Percentiles rank a stretch among this genome's conserved stretches.
phyloP scores from a whole-genome alignment of 2,113 vertebrate species.

The Corydoras sp. region DNA sequence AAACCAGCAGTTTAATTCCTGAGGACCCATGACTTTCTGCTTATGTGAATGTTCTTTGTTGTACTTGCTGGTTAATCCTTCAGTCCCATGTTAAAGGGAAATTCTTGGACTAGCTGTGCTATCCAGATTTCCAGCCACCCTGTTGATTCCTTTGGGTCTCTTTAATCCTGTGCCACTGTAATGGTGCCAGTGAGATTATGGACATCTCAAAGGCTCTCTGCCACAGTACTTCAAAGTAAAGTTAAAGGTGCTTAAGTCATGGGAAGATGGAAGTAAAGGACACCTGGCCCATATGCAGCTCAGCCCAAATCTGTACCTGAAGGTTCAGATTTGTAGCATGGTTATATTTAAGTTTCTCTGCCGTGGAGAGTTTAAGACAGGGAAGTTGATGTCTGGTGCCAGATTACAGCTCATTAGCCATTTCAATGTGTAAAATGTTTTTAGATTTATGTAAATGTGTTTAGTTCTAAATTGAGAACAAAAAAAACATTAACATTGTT shows the following conservation, averaged over 20 bases:
- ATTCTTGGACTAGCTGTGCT: constrained; percentile 8
- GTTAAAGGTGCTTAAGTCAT: constrained; percentile 33
- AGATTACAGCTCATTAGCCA: constrained; percentile 21
- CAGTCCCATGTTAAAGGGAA: constrained; percentile 45
- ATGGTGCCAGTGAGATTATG: constrained; percentile 51
- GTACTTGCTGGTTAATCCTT: constrained; percentile 57
- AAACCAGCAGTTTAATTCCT: constrained; percentile 59
- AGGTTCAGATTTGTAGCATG: constrained; percentile 24
- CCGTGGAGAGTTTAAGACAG: background rate
- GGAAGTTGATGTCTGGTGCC: constrained; percentile 9
- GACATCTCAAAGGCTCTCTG: constrained; percentile 53
- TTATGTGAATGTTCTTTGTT: constrained; percentile 44
- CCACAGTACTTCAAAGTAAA: constrained; percentile 65
- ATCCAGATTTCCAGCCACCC: constrained; percentile 41
- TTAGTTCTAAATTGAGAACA: no score
- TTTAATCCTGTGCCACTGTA: constrained; percentile 58
- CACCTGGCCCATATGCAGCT: constrained; percentile 16
- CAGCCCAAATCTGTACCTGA: constrained; percentile 41
- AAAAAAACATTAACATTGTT: no score
- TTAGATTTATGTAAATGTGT: background rate
- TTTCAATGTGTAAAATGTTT: constrained; percentile 20
- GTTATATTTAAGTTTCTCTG: constrained; percentile 3
- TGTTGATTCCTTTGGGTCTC: constrained; percentile 49
- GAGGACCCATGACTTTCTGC: constrained; percentile 39
- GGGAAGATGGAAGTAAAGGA: constrained; percentile 48